Conservation (phyloP, 2,888 invertebrate species). For the Allacma fusca region DNA sequence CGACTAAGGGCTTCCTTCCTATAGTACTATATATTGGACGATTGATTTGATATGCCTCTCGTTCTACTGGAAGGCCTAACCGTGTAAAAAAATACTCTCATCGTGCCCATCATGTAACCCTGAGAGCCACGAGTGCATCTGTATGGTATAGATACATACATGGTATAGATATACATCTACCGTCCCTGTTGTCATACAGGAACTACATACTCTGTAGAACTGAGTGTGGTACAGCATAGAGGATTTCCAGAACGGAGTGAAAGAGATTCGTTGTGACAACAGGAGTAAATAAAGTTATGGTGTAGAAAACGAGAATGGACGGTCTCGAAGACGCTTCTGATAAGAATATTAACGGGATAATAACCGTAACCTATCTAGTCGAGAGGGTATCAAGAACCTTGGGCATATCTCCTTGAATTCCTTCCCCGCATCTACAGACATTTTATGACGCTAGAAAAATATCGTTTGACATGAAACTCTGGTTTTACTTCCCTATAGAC, state of each 20-base stretch:
- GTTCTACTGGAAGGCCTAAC: not conserved
- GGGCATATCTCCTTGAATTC: not conserved
- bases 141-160: no score
- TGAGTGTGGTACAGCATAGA: not conserved
- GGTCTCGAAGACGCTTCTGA: conserved; percentile 19
- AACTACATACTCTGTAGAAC: not conserved
- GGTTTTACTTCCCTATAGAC: conserved; percentile 18
- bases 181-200: not conserved
- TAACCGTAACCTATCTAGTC: conserved; percentile 21
- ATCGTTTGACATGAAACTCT: conserved; percentile 18
- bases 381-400: not conserved
- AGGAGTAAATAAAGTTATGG: conserved; percentile 26
- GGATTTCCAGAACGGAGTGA: conserved; percentile 17
- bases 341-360: conserved; percentile 33
- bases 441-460: not conserved
- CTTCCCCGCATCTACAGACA: not conserved
- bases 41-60: not conserved
- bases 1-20: not conserved
- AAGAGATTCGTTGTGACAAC: conserved; percentile 6
- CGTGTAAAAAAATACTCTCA: not conserved
- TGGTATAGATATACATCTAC: no score
- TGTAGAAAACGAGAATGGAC: conserved; percentile 28
- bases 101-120: no score
- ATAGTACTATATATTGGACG: not conserved
- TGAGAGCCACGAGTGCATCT: no score